Conservation (phyloP, 2,113 vertebrate genomes). For the Mugil cephalus region DNA sequence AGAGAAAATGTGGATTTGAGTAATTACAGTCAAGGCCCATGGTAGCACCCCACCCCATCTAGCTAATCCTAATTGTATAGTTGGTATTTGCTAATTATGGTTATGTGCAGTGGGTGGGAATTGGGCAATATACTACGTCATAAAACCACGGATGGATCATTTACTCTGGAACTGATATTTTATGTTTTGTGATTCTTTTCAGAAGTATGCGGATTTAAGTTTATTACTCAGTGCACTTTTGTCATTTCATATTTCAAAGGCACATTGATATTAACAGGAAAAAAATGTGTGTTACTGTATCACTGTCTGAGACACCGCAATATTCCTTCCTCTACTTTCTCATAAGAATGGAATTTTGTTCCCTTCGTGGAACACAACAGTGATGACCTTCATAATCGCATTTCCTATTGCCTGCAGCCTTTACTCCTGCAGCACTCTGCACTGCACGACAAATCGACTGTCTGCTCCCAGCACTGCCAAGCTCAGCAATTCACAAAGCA, state of each 20-base stretch:
- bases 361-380: neutral
- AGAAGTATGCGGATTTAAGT: too few relatives aligned
- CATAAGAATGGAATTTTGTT: constrained; percentile 1
- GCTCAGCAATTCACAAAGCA: constrained; percentile 50
- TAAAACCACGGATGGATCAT: too few relatives aligned
- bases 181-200: too few relatives aligned
- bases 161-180: too few relatives aligned
- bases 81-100: neutral
- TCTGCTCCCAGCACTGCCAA: constrained; percentile 23
- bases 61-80: too few relatives aligned
- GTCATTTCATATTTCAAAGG: too few relatives aligned
- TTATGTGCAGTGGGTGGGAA: too few relatives aligned
- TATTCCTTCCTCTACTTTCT: neutral
- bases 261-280: neutral
- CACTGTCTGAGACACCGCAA: neutral
- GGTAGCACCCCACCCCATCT: too few relatives aligned
- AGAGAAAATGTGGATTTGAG: neutral
- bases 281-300: constrained; percentile 1
- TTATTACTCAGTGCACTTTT: too few relatives aligned
- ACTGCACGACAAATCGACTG: constrained; percentile 15
- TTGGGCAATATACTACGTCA: too few relatives aligned
- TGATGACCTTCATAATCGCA: constrained; percentile 50
- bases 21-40: too few relatives aligned
- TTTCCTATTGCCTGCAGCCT: constrained; percentile 44
- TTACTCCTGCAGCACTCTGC: neutral